Percentiles rank a stretch among this genome's conserved stretches.
phyloP scores from a whole-genome alignment of 2,888 invertebrate species.

The Heliothis peltigera region DNA sequence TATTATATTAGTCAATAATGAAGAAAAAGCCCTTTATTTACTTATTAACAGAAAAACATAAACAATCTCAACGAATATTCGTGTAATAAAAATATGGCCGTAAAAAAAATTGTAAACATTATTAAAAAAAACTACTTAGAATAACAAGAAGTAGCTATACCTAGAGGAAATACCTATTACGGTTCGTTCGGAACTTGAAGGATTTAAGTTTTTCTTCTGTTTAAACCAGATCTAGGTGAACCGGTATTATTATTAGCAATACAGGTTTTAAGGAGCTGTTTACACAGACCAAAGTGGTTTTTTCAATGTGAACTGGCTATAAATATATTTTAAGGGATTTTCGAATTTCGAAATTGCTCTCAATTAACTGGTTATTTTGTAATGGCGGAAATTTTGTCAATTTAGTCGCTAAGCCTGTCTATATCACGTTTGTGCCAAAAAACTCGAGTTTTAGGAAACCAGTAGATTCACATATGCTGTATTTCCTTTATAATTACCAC shows the following conservation, averaged over 20 bases:
- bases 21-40: too few species aligned
- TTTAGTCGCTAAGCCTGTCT: neutral
- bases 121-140: conserved; percentile 1
- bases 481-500: too few species aligned
- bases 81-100: too few species aligned
- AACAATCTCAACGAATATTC: too few species aligned
- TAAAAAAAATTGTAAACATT: neutral
- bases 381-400: neutral
- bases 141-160: neutral
- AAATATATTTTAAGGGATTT: neutral
- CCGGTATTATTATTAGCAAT: conserved; percentile 4
- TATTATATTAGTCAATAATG: too few species aligned
- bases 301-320: neutral
- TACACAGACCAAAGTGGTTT: neutral
- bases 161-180: neutral
- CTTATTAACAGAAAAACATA: too few species aligned
- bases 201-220: neutral
- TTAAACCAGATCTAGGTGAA: neutral
- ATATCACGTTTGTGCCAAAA: too few species aligned
- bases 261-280: neutral
- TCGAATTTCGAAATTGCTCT: neutral
- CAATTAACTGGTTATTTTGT: neutral
- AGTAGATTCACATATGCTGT: too few species aligned
- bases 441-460: too few species aligned
- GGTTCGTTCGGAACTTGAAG: neutral